These are phyloP conservation scores for Telmatochromis sp. DNA, from an alignment of 2,113 vertebrate genomes.

Conservation along the genomic window DNA sequence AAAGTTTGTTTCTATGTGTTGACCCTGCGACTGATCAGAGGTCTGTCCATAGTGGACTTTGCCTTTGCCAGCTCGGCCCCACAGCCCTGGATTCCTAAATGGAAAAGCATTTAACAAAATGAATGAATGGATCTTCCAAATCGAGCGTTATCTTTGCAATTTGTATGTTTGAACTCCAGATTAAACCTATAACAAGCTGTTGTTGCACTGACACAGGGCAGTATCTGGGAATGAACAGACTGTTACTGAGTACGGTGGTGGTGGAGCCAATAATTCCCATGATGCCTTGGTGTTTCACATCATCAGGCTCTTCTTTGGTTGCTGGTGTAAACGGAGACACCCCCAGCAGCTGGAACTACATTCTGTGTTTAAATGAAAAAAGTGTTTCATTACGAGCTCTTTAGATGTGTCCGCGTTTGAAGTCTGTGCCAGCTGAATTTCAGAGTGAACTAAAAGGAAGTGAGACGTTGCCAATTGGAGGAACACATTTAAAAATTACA, in stretches of 20 bases:
- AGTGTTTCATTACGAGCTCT: not conserved
- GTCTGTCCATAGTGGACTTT: not conserved
- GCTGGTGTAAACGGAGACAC: not conserved
- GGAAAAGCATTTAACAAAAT: not conserved
- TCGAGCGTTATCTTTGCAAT: accelerated
- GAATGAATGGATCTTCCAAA: not conserved
- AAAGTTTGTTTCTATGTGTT: not conserved
- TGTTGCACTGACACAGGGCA: not conserved
- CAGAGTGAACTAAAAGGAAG: not conserved
- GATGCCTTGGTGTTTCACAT: not conserved
- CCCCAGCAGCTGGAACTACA: not conserved
- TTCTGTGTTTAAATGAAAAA: not conserved
- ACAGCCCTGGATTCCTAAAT: not conserved
- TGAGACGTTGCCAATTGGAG: not conserved
- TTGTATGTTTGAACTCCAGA: not conserved
- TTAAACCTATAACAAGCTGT: not conserved
- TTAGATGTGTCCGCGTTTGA: not conserved
- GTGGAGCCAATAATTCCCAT: not conserved
- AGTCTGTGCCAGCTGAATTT: not conserved
- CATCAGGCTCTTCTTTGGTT: not conserved
- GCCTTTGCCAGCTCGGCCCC: not conserved
- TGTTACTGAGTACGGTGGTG: not conserved
- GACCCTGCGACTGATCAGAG: not conserved
- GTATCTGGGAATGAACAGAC: not conserved
- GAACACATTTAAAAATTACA: not conserved